Percentiles rank a stretch among this genome's conserved stretches.
These are phyloP conservation scores for Phodopus roborovskii DNA, from an alignment of 2,113 vertebrate genomes.

Conservation along the genomic window DNA sequence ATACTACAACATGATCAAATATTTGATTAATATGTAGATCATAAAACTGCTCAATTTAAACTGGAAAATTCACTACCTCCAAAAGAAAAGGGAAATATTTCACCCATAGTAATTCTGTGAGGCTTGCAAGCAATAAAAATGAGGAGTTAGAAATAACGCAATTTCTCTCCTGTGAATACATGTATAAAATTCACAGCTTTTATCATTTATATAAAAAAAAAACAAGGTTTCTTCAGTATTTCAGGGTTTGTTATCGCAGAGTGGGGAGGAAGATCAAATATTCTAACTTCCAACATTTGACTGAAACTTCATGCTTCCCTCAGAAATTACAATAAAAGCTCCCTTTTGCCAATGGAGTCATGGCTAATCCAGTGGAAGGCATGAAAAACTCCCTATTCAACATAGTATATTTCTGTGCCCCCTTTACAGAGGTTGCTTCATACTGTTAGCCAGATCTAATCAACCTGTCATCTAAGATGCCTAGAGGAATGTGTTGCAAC, in stretches of 20 bases:
- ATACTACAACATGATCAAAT: conserved; percentile 14
- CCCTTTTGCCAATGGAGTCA: neutral
- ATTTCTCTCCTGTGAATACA: conserved; percentile 66
- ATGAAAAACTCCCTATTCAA: neutral
- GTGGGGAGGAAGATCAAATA: neutral
- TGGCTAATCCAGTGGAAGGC: neutral
- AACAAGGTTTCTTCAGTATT: conserved; percentile 63
- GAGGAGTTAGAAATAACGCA: conserved; percentile 36
- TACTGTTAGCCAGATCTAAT: neutral
- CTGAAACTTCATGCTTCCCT: conserved; percentile 31
- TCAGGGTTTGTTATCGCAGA: conserved; percentile 73
- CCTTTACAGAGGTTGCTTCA: neutral
- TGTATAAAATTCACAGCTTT: conserved; percentile 68
- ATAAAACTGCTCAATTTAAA: conserved; percentile 54
- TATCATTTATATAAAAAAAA: conserved; percentile 61
- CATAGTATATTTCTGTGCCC: neutral
- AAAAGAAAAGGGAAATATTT: conserved; percentile 58
- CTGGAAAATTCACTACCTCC: conserved; percentile 45
- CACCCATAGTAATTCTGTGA: neutral
- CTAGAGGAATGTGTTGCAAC: neutral
- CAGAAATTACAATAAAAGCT: neutral
- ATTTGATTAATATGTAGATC: conserved; percentile 54
- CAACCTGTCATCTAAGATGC: neutral
- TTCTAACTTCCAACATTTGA: conserved; percentile 48
- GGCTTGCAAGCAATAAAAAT: conserved; percentile 52